phyloP scores from a whole-genome alignment of 2,113 vertebrate species.

The Siphamia tubifer region DNA sequence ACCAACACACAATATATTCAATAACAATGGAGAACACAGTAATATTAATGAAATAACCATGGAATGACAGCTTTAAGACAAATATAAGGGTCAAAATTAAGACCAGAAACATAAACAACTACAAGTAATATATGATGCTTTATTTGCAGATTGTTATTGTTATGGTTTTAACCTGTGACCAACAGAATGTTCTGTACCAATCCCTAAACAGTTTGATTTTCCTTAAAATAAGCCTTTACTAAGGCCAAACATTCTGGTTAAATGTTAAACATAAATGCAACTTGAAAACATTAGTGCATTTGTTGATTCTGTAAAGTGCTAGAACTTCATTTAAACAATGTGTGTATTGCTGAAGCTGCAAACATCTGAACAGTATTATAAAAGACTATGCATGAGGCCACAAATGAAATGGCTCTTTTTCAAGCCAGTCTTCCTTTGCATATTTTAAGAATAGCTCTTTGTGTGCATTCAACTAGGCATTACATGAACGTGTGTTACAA shows the following conservation, averaged over 20 bases:
- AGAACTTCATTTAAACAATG: not conserved
- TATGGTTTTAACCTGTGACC: too few species aligned
- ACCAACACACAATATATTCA: too few species aligned
- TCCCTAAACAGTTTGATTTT: not conserved
- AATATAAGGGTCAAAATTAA: too few species aligned
- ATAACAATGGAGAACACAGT: too few species aligned
- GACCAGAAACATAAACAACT: too few species aligned
- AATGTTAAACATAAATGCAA: not conserved
- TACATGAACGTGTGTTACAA: not conserved
- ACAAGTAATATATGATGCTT: too few species aligned
- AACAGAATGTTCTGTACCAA: not conserved
- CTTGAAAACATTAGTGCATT: not conserved
- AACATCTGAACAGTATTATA: constrained; percentile 40
- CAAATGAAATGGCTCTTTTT: constrained; percentile 17
- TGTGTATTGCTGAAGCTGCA: constrained; percentile 1
- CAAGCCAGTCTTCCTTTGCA: constrained; percentile 31
- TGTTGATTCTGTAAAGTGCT: not conserved
- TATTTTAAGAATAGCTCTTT: constrained; percentile 58
- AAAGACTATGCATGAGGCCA: constrained; percentile 14
- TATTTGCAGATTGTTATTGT: too few species aligned
- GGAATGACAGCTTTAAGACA: too few species aligned
- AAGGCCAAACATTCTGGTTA: too few species aligned
- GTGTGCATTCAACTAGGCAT: constrained; percentile 16
- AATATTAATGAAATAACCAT: too few species aligned
- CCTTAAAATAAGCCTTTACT: not conserved